These are phyloP conservation scores for Drosophila hydei DNA, from an alignment of 1,140 invertebrate species.

Conservation along the genomic window DNA sequence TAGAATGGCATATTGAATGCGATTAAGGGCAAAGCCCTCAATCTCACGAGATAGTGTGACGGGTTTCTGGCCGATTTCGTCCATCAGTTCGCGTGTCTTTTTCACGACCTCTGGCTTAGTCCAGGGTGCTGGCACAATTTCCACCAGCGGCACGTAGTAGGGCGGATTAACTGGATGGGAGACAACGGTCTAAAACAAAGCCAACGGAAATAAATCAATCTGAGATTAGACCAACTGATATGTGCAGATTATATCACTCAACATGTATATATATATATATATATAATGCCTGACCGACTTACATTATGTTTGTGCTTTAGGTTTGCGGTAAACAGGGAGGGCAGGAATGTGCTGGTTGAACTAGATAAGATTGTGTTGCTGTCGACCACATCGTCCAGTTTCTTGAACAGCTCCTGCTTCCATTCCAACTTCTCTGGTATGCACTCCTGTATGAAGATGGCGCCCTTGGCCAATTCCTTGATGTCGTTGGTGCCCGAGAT, in stretches of 20 bases:
- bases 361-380: constrained; percentile 92
- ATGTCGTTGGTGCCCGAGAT: constrained; percentile 90
- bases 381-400: constrained; percentile 91
- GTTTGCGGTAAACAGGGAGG: constrained; percentile 92
- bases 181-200: constrained; percentile 77
- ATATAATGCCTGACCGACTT: constrained; percentile 52
- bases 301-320: constrained; percentile 90
- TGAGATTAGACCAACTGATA: constrained; percentile 7
- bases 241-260: constrained; percentile 16
- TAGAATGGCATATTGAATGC: constrained; percentile 97
- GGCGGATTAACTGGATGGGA: constrained; percentile 98
- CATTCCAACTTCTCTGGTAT: constrained; percentile 94
- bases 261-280: background rate
- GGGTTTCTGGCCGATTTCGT: constrained; percentile 95
- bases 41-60: constrained; percentile 94
- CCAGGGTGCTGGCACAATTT: constrained; percentile 97
- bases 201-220: constrained; percentile 7
- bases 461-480: constrained; percentile 88
- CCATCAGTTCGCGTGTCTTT: constrained; percentile 91
- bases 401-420: constrained; percentile 91
- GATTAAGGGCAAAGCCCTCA: constrained; percentile 96
- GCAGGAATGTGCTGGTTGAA: constrained; percentile 95
- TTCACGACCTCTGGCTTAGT: constrained; percentile 86
- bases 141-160: constrained; percentile 96
- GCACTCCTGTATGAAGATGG: constrained; percentile 94